phyloP scores from a whole-genome alignment of 1,140 invertebrate genomes.

The Carcinoscorpius rotundicauda region DNA sequence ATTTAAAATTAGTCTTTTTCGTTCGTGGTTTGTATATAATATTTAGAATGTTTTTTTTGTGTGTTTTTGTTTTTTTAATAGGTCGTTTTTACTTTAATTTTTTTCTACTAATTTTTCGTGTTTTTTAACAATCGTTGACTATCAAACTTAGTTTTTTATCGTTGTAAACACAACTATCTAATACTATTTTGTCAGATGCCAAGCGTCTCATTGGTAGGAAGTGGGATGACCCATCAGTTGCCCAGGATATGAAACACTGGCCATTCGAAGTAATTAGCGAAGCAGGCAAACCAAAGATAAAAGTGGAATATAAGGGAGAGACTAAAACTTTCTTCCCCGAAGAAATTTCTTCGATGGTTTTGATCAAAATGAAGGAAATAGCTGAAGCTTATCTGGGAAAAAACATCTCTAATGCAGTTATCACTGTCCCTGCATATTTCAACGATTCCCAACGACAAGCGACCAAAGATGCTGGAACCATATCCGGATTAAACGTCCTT shows the following conservation, averaged over 20 bases:
- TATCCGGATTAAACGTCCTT: slow-evolving; percentile 86
- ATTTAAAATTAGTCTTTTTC: too few relatives aligned
- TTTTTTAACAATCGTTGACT: too few relatives aligned
- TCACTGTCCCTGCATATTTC: slow-evolving; percentile 55
- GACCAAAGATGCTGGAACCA: slow-evolving; percentile 94
- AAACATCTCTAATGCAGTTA: slow-evolving; percentile 28
- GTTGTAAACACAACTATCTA: too few relatives aligned
- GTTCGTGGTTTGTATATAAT: too few relatives aligned
- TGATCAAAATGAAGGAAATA: slow-evolving; percentile 95
- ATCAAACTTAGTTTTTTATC: too few relatives aligned
- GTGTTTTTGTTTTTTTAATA: too few relatives aligned
- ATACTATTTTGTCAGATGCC: slow-evolving; percentile 39
- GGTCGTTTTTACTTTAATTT: too few relatives aligned
- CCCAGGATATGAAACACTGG: slow-evolving; percentile 46
- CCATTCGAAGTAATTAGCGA: slow-evolving; percentile 37
- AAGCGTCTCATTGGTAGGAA: slow-evolving; percentile 62
- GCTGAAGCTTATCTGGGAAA: slow-evolving; percentile 44
- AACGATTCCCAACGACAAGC: slow-evolving; percentile 79
- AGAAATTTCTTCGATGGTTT: slow-evolving; percentile 87
- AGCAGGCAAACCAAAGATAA: slow-evolving; percentile 33
- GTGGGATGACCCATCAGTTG: slow-evolving; percentile 59
- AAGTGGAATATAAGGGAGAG: slow-evolving; percentile 66
- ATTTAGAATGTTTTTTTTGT: too few relatives aligned
- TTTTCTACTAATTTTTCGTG: too few relatives aligned
- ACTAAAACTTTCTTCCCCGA: slow-evolving; percentile 65